Percentiles rank a stretch among this genome's conserved stretches.
These are phyloP conservation scores for Heliconius aoede DNA, from an alignment of 2,888 invertebrate species.

Conservation along the genomic window DNA sequence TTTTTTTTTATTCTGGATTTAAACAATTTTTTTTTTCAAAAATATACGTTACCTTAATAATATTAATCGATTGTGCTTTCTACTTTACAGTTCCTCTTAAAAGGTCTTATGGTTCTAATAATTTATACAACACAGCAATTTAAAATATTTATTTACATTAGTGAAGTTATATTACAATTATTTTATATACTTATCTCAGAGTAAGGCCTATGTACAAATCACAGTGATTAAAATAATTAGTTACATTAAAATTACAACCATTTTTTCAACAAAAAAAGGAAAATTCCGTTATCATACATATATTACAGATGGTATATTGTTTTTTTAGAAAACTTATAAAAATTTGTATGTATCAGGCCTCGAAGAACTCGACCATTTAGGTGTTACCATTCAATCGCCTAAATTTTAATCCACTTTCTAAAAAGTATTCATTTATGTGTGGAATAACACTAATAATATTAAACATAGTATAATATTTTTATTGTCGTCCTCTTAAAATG, in stretches of 20 bases:
- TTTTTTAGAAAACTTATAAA: not conserved
- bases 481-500: slow-evolving; percentile 6
- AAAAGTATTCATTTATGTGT: not conserved
- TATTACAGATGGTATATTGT: not conserved
- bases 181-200: slow-evolving; percentile 49
- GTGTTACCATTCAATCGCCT: too few relatives aligned
- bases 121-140: slow-evolving; percentile 36
- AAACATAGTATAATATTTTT: not conserved
- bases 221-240: slow-evolving; percentile 57
- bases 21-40: not conserved
- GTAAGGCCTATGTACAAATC: slow-evolving; percentile 64
- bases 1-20: too few relatives aligned
- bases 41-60: not conserved
- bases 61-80: not conserved
- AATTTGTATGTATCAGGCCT: not conserved
- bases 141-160: slow-evolving; percentile 59
- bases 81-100: not conserved
- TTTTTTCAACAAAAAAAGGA: not conserved
- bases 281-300: not conserved
- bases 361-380: too few relatives aligned
- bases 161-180: slow-evolving; percentile 47
- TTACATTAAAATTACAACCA: slow-evolving; percentile 38
- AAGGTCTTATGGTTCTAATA: not conserved
- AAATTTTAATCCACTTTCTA: not conserved
- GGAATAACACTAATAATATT: too few relatives aligned